These are phyloP conservation scores for Drosophila setosimentum DNA, from an alignment of 2,888 invertebrate genomes.

Conservation along the genomic window DNA sequence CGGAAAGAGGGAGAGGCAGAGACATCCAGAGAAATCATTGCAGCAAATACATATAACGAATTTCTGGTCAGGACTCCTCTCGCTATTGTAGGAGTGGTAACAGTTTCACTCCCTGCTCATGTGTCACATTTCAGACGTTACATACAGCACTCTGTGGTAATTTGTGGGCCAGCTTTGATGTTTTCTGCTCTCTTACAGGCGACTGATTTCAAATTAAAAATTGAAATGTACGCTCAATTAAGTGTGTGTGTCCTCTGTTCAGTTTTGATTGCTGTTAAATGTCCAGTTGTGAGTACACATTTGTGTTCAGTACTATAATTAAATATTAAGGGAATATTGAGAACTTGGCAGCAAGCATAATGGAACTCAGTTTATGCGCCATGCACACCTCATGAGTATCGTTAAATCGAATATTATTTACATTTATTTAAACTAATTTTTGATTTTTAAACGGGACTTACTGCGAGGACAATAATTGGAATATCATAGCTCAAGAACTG, in stretches of 20 bases:
- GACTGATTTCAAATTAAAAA: constrained; percentile 71
- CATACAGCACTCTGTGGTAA: constrained; percentile 40
- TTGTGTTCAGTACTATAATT: background rate
- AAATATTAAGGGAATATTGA: background rate
- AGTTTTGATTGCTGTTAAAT: constrained; percentile 33
- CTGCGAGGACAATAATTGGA: background rate
- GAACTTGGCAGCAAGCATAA: constrained; percentile 5
- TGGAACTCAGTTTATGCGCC: too few relatives aligned
- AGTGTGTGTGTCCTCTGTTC: constrained; percentile 6
- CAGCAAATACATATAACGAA: constrained; percentile 44
- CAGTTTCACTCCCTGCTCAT: constrained; percentile 45
- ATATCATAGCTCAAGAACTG: background rate
- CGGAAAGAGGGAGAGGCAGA: constrained; percentile 7
- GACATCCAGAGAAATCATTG: constrained; percentile 36
- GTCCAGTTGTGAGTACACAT: constrained; percentile 5
- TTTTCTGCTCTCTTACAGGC: constrained; percentile 39
- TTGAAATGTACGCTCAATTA: constrained; percentile 64
- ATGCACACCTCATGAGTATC: background rate
- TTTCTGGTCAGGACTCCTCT: constrained; percentile 22
- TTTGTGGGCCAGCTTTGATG: constrained; percentile 56
- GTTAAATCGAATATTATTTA: background rate
- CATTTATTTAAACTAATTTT: background rate
- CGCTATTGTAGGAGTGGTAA: constrained; percentile 1
- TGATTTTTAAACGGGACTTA: background rate
- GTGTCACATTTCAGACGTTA: constrained; percentile 60